Evolutionary conservation across 2,113 vertebrate genomes (phyloP).

Genomic region (Pardalotus punctatus): DNA sequence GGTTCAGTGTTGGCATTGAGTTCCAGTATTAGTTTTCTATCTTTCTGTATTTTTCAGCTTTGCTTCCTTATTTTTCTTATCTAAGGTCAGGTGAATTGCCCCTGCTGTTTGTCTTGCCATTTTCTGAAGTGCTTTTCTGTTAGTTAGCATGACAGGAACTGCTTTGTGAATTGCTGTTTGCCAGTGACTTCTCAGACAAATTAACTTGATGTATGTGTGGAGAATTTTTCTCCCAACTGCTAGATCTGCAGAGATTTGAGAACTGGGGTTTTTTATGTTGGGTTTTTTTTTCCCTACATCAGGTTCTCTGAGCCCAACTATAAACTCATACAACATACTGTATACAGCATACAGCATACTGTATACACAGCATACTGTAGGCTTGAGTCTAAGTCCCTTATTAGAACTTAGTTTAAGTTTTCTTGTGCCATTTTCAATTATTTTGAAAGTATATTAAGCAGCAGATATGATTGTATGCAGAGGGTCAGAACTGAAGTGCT

Average conservation of each 20-base stretch:
- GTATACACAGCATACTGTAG: background rate
- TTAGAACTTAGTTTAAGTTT: background rate
- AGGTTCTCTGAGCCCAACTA: background rate
- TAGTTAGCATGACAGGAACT: background rate
- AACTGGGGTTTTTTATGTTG: background rate
- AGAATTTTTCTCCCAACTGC: background rate
- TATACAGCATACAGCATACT: background rate
- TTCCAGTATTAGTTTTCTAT: background rate
- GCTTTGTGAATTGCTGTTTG: background rate
- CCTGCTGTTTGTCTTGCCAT: slow-evolving; percentile 13
- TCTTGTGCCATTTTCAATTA: background rate
- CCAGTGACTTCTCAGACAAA: slow-evolving; percentile 14
- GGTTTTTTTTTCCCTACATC: background rate
- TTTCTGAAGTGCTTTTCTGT: slow-evolving; percentile 13
- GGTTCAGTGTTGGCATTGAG: background rate
- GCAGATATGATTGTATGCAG: background rate
- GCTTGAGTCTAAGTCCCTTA: background rate
- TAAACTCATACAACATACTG: background rate
- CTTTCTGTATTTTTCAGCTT: background rate
- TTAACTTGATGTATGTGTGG: slow-evolving; percentile 22
- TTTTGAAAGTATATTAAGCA: background rate
- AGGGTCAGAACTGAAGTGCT: background rate
- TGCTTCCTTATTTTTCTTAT: slow-evolving; percentile 10
- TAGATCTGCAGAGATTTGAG: background rate
- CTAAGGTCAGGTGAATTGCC: background rate